These are phyloP conservation scores for Drosophila flavopinicola DNA, from an alignment of 2,888 invertebrate species.

Conservation along the genomic window DNA sequence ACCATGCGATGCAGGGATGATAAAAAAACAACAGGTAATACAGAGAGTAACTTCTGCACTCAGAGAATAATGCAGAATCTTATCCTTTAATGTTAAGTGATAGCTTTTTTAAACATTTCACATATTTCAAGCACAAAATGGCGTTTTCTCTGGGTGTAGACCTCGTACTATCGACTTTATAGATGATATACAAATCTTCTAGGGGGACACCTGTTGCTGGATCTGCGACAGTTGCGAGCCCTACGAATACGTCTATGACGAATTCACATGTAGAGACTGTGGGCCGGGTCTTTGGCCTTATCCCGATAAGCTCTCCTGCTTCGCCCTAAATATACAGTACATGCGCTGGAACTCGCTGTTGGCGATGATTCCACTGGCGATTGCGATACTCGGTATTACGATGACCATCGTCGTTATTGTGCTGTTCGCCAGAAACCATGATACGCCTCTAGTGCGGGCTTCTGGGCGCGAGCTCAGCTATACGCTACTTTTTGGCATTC, in stretches of 20 bases:
- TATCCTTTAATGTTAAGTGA: too few relatives aligned
- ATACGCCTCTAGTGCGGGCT: constrained; percentile 91
- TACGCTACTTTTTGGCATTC: constrained; percentile 89
- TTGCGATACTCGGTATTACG: constrained; percentile 87
- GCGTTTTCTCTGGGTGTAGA: too few relatives aligned
- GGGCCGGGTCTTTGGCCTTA: constrained; percentile 88
- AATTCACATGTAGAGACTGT: constrained; percentile 88
- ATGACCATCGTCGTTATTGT: constrained; percentile 87
- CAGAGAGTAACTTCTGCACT: too few relatives aligned
- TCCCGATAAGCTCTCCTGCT: constrained; percentile 87
- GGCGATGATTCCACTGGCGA: constrained; percentile 87
- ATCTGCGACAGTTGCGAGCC: constrained; percentile 90
- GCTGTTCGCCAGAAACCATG: constrained; percentile 87
- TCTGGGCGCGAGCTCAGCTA: constrained; percentile 91
- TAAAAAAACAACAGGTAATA: constrained; percentile 87
- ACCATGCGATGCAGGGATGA: constrained; percentile 88
- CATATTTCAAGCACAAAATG: too few relatives aligned
- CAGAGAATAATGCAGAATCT: too few relatives aligned
- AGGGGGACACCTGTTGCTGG: constrained; percentile 91
- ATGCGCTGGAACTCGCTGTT: constrained; percentile 88
- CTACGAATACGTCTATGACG: constrained; percentile 88
- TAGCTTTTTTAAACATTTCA: too few relatives aligned
- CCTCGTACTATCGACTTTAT: too few relatives aligned
- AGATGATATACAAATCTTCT: not conserved
- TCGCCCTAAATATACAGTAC: constrained; percentile 87